Base-by-base conservation (phyloP, 2,888 invertebrate species). In the Onthophagus sagittarius region DNA sequence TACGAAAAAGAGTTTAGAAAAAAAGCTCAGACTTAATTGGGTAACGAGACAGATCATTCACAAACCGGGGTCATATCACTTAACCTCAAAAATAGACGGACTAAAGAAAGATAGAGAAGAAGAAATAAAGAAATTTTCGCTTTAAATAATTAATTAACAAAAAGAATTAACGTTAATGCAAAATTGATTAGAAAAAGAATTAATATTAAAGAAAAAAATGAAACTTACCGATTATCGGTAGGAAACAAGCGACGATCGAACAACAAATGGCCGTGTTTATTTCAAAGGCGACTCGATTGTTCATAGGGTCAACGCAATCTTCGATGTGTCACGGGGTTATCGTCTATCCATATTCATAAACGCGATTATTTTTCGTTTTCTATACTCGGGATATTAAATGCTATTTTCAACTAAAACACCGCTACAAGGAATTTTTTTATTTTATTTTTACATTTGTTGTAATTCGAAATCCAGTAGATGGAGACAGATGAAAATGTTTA, bases 61-160 rank as follows among this genome's bases (percentile, higher is more conserved):
- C 67, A 67, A n/a, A 11, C 23, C 32, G 32, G 67, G 67, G 67
- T 67, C 67, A 67, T 15, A 67, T 67, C 67, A 67, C 67, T 67
- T 67, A 67, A 67, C 67, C 67, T 31, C 13, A 67, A 15, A 31
- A 23, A 2, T 15, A 64, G 13, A 64, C 3, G 64, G 63, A 64
- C 0, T 23, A 67, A n/a, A 32, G 32, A 67, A n/a, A 32, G 67
- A 67, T 32, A 15, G 31, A 11, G 39, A 11, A 4, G 39, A 53
- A 9, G 39, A 53, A 53, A 53, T 53, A 53, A 53, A 53, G 39
- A 11, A 53, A 53, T 23, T 23, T 23, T 23, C 2, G 2, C 3
- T 23, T 23, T 2, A 23, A 23, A 23, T 23, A 23, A 23, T 23
- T 23, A 23, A 23, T 23, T 23, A 23, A 2, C 3, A 23, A 23